Evolutionary conservation across 1,140 invertebrate species (phyloP).

Genomic region (Oryzaephilus surinamensis): DNA sequence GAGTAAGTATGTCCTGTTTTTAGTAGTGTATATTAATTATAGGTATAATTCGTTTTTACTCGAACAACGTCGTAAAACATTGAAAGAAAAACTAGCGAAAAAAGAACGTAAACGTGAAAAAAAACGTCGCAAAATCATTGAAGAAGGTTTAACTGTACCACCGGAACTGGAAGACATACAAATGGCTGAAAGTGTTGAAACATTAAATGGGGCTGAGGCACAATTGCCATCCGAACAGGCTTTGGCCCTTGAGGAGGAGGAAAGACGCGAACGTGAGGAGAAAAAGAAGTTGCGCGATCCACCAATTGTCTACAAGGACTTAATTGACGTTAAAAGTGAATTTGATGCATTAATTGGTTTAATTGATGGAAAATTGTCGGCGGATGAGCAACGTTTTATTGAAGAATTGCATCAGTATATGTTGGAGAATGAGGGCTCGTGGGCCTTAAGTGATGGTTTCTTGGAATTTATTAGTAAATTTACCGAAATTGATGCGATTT

Average conservation of each 20-base stretch:
- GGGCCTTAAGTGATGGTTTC: slow-evolving; percentile 83
- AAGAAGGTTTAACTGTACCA: slow-evolving; percentile 28
- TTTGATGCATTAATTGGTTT: slow-evolving; percentile 50
- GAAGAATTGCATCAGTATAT: slow-evolving; percentile 79
- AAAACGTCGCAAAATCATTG: slow-evolving; percentile 49
- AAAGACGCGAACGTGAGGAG: slow-evolving; percentile 54
- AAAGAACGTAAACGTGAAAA: slow-evolving; percentile 63
- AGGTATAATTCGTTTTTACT: slow-evolving; percentile 54
- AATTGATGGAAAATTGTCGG: slow-evolving; percentile 52
- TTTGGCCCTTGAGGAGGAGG: slow-evolving; percentile 54
- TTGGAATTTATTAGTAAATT: slow-evolving; percentile 62
- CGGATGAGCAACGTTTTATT: slow-evolving; percentile 59
- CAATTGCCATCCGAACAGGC: slow-evolving; percentile 40
- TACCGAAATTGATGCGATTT: not conserved
- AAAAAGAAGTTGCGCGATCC: slow-evolving; percentile 65
- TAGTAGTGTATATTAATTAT: slow-evolving; percentile 8
- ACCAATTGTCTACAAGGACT: slow-evolving; percentile 70
- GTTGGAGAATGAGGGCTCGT: slow-evolving; percentile 77
- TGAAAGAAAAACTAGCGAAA: slow-evolving; percentile 62
- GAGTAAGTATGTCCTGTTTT: no score
- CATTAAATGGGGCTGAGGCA: slow-evolving; percentile 19
- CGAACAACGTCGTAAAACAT: slow-evolving; percentile 54
- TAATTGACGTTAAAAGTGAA: slow-evolving; percentile 54
- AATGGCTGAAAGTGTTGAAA: slow-evolving; percentile 41
- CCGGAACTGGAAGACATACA: slow-evolving; percentile 24